Percentiles rank a stretch among this genome's conserved stretches.
These are phyloP conservation scores for Margaritifera margaritifera DNA, from an alignment of 2,888 invertebrate genomes.

Conservation along the genomic window DNA sequence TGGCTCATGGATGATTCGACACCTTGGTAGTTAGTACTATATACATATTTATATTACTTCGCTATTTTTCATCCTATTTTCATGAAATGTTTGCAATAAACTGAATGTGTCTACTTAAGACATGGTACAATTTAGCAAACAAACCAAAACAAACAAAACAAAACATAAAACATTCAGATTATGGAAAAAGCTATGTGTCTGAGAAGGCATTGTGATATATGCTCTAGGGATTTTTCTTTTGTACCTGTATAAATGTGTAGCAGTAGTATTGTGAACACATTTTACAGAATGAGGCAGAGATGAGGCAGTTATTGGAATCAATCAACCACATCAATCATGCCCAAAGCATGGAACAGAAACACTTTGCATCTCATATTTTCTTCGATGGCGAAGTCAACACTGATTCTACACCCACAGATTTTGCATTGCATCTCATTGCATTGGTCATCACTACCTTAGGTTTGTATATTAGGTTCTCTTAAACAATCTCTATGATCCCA, in stretches of 20 bases:
- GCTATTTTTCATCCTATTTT: no score
- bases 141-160: no score
- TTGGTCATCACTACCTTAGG: conserved; percentile 53
- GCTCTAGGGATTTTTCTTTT: no score
- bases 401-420: conserved; percentile 53
- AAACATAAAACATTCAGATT: neutral
- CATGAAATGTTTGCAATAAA: no score
- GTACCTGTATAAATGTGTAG: no score
- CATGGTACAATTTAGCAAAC: no score
- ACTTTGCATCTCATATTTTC: conserved; percentile 66
- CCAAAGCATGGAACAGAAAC: conserved; percentile 43
- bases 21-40: no score
- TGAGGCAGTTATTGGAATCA: conserved; percentile 63
- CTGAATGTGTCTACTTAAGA: no score
- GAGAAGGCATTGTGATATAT: neutral
- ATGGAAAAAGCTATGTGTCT: neutral
- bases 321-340: conserved; percentile 55
- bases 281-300: conserved; percentile 61
- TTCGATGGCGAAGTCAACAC: conserved; percentile 62
- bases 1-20: no score
- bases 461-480: conserved; percentile 13
- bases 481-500: no score
- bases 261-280: no score
- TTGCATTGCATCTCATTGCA: conserved; percentile 58
- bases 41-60: no score